Percentiles rank a stretch among this genome's conserved stretches.
These are phyloP conservation scores for Athene noctua DNA, from an alignment of 2,113 vertebrate genomes.

Conservation along the genomic window DNA sequence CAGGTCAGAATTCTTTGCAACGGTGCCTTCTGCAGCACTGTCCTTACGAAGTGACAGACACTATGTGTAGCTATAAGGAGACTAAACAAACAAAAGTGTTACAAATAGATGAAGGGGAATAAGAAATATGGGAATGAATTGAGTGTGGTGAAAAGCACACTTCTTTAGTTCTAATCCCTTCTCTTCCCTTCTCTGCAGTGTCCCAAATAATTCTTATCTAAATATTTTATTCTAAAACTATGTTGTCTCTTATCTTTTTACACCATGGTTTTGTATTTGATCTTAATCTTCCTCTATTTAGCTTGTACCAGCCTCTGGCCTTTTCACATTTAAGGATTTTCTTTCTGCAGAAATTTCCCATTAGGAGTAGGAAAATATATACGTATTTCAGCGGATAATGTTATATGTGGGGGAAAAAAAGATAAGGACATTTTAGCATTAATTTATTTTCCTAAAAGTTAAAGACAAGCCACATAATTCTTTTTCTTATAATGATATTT, in stretches of 20 bases:
- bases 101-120: not conserved
- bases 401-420: not conserved
- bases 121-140: not conserved
- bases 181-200: not conserved
- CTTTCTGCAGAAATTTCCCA: not conserved
- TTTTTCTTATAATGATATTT: not conserved
- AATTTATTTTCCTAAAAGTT: not conserved
- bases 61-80: not conserved
- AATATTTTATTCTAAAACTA: not conserved
- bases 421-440: not conserved
- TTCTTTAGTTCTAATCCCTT: not conserved
- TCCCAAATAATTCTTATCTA: not conserved
- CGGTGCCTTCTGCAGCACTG: not conserved
- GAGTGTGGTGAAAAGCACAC: not conserved
- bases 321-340: not conserved
- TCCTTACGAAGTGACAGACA: not conserved
- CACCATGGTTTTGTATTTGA: not conserved
- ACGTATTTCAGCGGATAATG: not conserved
- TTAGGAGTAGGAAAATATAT: not conserved
- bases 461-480: not conserved
- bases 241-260: not conserved
- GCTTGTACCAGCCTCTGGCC: not conserved
- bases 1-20: not conserved
- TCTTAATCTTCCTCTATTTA: conserved; percentile 7
- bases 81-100: not conserved